phyloP scores from a whole-genome alignment of 1,140 invertebrate genomes.

The Ceratina australensis region DNA sequence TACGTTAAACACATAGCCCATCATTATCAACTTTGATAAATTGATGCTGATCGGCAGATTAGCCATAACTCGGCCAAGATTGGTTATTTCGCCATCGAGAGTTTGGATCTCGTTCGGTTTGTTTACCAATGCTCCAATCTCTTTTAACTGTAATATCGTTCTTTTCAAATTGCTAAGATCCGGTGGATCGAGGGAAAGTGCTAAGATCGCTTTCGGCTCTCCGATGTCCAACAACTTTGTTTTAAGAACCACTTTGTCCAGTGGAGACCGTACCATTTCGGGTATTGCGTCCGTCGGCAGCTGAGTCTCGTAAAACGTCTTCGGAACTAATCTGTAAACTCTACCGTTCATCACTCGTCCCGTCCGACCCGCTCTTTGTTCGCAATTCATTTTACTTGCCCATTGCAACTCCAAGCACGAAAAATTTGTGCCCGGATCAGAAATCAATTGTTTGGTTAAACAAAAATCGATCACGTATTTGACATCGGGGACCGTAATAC shows the following conservation, averaged over 20 bases:
- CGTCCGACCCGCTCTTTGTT: slow-evolving; percentile 93
- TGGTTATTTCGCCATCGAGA: slow-evolving; percentile 94
- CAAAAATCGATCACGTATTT: slow-evolving; percentile 98
- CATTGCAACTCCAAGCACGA: slow-evolving; percentile 89
- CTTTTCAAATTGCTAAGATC: slow-evolving; percentile 89
- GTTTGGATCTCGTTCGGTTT: slow-evolving; percentile 79
- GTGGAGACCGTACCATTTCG: slow-evolving; percentile 90
- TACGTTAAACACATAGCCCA: slow-evolving; percentile 93
- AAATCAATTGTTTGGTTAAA: slow-evolving; percentile 90
- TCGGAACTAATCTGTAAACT: slow-evolving; percentile 91
- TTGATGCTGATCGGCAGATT: slow-evolving; percentile 90
- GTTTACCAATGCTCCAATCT: slow-evolving; percentile 87
- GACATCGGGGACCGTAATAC: slow-evolving; percentile 96
- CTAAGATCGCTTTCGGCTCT: slow-evolving; percentile 90
- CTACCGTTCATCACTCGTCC: slow-evolving; percentile 92
- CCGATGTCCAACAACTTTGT: slow-evolving; percentile 92
- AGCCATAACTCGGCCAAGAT: slow-evolving; percentile 91
- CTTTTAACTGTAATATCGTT: slow-evolving; percentile 92
- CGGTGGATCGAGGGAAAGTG: slow-evolving; percentile 92
- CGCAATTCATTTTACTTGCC: slow-evolving; percentile 94
- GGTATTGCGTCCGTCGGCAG: slow-evolving; percentile 82
- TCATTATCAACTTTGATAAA: slow-evolving; percentile 90
- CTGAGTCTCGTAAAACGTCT: slow-evolving; percentile 87
- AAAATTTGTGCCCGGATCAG: slow-evolving; percentile 89
- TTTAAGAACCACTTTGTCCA: slow-evolving; percentile 91